phyloP scores from a whole-genome alignment of 2,797 vertebrate species.

The Microtus californicus region DNA sequence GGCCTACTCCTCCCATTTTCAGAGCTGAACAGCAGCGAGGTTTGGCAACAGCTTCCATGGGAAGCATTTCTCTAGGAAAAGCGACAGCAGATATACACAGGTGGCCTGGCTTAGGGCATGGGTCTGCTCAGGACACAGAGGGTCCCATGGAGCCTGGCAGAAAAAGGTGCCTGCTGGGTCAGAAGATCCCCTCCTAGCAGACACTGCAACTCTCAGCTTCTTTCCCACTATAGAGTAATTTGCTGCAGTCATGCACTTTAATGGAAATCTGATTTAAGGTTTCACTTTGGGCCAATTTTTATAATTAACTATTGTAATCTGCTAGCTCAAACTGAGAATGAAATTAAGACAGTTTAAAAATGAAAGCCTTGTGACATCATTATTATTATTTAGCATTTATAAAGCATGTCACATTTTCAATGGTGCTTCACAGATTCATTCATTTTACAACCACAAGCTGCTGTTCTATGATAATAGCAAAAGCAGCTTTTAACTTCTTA shows the following conservation, averaged over 20 bases:
- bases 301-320: constrained; percentile 79
- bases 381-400: constrained; percentile 76
- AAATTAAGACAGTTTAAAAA: constrained; percentile 77
- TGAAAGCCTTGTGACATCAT: constrained; percentile 70
- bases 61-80: not conserved
- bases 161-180: not conserved
- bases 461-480: not conserved
- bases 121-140: not conserved
- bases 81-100: not conserved
- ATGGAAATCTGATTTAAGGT: constrained; percentile 72
- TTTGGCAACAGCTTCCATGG: not conserved
- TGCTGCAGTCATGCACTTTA: constrained; percentile 61
- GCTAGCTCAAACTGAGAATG: constrained; percentile 73
- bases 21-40: not conserved
- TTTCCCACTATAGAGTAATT: constrained; percentile 46
- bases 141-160: not conserved
- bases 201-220: not conserved
- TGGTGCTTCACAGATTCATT: constrained; percentile 5
- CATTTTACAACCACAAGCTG: constrained; percentile 58
- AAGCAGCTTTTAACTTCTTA: not conserved
- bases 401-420: constrained; percentile 66
- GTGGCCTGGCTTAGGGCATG: not conserved
- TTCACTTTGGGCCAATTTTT: constrained; percentile 75
- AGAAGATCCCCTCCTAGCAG: not conserved
- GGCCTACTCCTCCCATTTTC: not conserved